Evolutionary conservation across 2,113 vertebrate genomes (phyloP).

Genomic region (Eulacestoma nigropectus): DNA sequence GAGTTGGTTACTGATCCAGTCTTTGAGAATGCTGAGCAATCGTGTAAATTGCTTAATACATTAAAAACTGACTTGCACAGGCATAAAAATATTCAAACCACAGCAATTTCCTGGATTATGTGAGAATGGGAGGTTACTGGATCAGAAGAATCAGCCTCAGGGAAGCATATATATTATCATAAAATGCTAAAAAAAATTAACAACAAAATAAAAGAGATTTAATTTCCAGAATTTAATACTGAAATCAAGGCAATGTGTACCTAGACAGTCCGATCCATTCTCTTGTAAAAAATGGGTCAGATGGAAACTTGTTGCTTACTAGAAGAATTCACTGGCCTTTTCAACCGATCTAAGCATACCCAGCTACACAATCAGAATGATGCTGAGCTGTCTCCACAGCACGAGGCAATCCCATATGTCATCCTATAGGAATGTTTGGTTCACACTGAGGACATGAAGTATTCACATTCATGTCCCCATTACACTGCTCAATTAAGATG

Average conservation of each 20-base stretch:
- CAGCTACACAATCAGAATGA: neutral
- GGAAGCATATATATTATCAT: neutral
- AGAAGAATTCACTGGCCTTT: neutral
- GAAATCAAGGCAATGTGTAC: neutral
- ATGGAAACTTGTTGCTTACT: neutral
- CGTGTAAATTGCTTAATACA: neutral
- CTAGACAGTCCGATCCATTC: neutral
- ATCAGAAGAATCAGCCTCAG: conserved; percentile 25
- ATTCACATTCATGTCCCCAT: neutral
- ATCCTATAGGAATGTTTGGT: neutral
- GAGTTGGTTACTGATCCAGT: neutral
- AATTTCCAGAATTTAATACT: neutral
- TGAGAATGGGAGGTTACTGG: neutral
- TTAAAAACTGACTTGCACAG: neutral
- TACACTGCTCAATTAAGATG: neutral
- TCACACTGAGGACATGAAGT: neutral
- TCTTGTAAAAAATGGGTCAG: neutral
- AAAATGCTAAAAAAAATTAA: neutral
- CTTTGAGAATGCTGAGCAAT: neutral
- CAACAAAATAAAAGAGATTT: neutral
- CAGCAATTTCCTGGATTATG: neutral
- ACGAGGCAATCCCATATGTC: neutral
- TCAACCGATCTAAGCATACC: neutral
- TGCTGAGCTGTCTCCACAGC: neutral
- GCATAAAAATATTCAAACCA: neutral